These are phyloP conservation scores for Symphodus melops DNA, from an alignment of 2,113 vertebrate genomes.

Conservation along the genomic window DNA sequence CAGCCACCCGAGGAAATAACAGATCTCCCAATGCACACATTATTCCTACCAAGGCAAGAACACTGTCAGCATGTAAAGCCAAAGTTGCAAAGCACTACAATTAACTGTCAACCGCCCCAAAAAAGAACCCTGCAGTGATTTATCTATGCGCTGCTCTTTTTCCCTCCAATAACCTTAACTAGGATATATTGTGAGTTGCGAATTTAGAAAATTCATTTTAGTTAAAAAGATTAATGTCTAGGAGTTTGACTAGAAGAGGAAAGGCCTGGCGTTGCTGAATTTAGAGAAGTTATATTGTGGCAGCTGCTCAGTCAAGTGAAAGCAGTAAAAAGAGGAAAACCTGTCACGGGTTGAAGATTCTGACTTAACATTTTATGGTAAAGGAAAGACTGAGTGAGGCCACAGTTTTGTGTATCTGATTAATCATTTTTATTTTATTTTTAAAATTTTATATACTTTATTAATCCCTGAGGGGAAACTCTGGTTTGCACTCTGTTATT, in stretches of 20 bases:
- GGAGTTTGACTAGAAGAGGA: constrained; percentile 31
- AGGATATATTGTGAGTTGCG: constrained; percentile 37
- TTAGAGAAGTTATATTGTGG: constrained; percentile 31
- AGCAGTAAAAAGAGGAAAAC: constrained; percentile 17
- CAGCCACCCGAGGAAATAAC: constrained; percentile 52
- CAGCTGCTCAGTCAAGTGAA: constrained; percentile 41
- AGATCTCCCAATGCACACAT: constrained; percentile 40
- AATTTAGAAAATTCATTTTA: constrained; percentile 45
- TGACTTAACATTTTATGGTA: constrained; percentile 35
- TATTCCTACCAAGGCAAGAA: constrained; percentile 41
- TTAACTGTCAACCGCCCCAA: constrained; percentile 47
- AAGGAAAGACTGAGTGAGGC: constrained; percentile 37
- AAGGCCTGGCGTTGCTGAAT: constrained; percentile 27
- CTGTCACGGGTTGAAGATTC: constrained; percentile 48
- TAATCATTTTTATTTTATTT: too few relatives aligned
- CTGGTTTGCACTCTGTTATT: too few relatives aligned
- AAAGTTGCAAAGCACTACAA: constrained; percentile 29
- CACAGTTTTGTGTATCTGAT: constrained; percentile 13
- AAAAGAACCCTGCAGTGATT: constrained; percentile 18
- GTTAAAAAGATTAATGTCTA: constrained; percentile 44
- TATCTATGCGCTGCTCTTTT: not conserved
- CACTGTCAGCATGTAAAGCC: constrained; percentile 32
- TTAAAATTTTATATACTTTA: too few relatives aligned
- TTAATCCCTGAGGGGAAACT: too few relatives aligned
- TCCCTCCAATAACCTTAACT: constrained; percentile 39